Evolutionary conservation across 2,797 vertebrate species (phyloP).

Genomic region (Synaphobranchus kaupii): DNA sequence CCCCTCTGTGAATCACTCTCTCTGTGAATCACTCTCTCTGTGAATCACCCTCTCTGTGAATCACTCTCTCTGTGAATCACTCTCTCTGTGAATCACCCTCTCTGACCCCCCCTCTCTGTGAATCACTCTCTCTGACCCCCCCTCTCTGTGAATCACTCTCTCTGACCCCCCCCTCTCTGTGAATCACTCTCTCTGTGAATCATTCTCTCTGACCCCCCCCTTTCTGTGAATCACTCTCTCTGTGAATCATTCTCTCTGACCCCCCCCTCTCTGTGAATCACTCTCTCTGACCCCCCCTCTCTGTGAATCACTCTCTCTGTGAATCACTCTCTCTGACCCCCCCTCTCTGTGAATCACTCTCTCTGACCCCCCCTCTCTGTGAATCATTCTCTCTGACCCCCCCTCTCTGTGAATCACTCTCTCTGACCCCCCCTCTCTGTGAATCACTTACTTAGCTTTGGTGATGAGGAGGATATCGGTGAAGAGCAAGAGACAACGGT

Average conservation of each 20-base stretch:
- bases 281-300: too few species aligned
- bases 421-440: neutral
- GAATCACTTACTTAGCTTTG: conserved; percentile 88
- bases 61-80: conserved; percentile 62
- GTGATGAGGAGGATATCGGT: conserved; percentile 86
- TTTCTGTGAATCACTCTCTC: conserved; percentile 52
- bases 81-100: conserved; percentile 56
- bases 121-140: too few species aligned
- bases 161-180: too few species aligned
- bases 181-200: conserved; percentile 53
- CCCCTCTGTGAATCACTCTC: conserved; percentile 53
- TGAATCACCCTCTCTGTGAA: conserved; percentile 48
- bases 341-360: conserved; percentile 54
- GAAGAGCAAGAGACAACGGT: conserved; percentile 92
- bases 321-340: too few species aligned
- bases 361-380: neutral
- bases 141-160: conserved; percentile 56
- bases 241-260: too few species aligned
- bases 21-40: conserved; percentile 52
- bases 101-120: too few species aligned
- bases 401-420: conserved; percentile 54
- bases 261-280: conserved; percentile 29
- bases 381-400: too few species aligned
- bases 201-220: too few species aligned
- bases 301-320: conserved; percentile 52